phyloP scores from a whole-genome alignment of 1,140 invertebrate genomes.

The Metaphire vulgaris region DNA sequence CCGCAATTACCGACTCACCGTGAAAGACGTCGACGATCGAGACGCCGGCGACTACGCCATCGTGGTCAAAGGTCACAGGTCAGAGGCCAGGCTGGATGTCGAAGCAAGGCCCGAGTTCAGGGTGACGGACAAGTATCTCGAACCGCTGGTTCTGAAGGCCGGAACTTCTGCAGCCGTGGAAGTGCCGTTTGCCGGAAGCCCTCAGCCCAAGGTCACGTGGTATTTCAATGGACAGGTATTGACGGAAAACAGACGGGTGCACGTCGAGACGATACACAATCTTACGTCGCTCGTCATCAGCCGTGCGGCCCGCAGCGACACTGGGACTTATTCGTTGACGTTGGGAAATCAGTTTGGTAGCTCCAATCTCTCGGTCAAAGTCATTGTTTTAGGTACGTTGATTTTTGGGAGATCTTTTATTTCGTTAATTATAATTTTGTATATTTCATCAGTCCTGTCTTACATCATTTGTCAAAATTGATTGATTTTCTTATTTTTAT shows the following conservation, averaged over 20 bases:
- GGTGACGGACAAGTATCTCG: conserved; percentile 17
- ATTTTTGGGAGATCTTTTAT: too few species aligned
- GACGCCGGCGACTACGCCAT: conserved; percentile 88
- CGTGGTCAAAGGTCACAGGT: conserved; percentile 48
- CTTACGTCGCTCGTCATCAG: conserved; percentile 27
- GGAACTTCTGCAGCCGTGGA: conserved; percentile 57
- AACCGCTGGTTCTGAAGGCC: conserved; percentile 26
- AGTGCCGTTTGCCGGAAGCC: conserved; percentile 65
- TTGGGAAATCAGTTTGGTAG: conserved; percentile 80
- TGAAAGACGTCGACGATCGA: conserved; percentile 78
- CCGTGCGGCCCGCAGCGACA: conserved; percentile 68
- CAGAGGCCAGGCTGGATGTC: conserved; percentile 25
- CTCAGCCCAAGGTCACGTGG: conserved; percentile 69
- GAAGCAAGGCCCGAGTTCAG: conserved; percentile 25
- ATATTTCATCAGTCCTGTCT: too few species aligned
- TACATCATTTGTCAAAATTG: too few species aligned
- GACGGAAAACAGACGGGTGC: conserved; percentile 36
- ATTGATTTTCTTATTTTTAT: too few species aligned
- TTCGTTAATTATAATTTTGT: too few species aligned
- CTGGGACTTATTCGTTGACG: conserved; percentile 71
- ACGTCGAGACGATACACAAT: conserved; percentile 73
- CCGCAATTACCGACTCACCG: conserved; percentile 82
- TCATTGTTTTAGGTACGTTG: conserved; percentile 74
- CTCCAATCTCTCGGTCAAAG: conserved; percentile 79
- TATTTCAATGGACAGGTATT: conserved; percentile 63